Percentiles rank a stretch among this genome's conserved stretches.
Conservation (phyloP, 1,140 invertebrate genomes). For the Triops longicaudatus region DNA sequence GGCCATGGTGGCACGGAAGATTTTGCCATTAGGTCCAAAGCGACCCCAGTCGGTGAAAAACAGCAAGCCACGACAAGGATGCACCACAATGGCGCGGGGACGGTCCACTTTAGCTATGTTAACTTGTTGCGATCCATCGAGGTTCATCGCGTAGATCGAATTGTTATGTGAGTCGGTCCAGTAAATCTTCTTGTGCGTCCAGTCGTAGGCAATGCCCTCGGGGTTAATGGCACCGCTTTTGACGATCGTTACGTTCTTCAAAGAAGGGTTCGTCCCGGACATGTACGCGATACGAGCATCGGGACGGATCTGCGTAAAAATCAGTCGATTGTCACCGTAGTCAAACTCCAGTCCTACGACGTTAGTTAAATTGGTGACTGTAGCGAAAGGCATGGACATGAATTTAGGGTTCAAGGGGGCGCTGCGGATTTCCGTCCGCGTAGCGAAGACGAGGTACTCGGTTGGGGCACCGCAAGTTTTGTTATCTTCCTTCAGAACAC, state of each 20-base stretch:
- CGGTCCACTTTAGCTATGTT: constrained; percentile 88
- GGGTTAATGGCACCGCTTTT: constrained; percentile 78
- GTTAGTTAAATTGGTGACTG: constrained; percentile 75
- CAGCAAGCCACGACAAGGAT: constrained; percentile 83
- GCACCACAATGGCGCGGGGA: constrained; percentile 88
- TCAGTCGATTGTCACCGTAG: constrained; percentile 71
- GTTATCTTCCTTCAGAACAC: constrained; percentile 53
- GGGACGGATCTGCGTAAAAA: constrained; percentile 86
- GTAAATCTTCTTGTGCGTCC: constrained; percentile 93
- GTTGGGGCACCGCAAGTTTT: constrained; percentile 67
- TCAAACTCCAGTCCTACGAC: constrained; percentile 96
- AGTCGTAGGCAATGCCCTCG: constrained; percentile 93
- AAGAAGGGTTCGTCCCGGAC: constrained; percentile 54
- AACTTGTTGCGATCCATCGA: constrained; percentile 76
- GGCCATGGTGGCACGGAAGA: constrained; percentile 92
- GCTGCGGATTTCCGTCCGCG: constrained; percentile 78
- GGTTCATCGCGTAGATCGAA: constrained; percentile 90
- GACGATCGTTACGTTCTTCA: constrained; percentile 50
- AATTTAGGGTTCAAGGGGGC: constrained; percentile 72
- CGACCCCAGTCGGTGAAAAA: constrained; percentile 92
- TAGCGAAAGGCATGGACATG: constrained; percentile 69
- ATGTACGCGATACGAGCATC: constrained; percentile 79
- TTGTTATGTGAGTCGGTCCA: constrained; percentile 94
- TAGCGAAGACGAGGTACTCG: constrained; percentile 85
- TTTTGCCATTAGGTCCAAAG: constrained; percentile 85